These are phyloP conservation scores for Athalia cordata DNA, from an alignment of 2,888 invertebrate species.

Conservation along the genomic window DNA sequence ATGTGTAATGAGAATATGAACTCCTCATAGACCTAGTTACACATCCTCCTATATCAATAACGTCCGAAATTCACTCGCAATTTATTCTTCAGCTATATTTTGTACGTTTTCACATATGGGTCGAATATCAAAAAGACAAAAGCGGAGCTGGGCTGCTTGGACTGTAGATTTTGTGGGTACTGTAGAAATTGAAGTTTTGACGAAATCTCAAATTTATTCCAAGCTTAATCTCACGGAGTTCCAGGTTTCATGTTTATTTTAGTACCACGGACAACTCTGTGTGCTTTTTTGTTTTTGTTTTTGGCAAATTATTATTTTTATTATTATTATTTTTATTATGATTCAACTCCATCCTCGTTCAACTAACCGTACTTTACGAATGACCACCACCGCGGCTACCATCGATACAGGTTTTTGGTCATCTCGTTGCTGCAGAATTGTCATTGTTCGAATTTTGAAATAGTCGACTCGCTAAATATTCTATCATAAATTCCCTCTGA, in stretches of 20 bases:
- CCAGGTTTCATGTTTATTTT: constrained; percentile 5
- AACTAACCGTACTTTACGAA: constrained; percentile 15
- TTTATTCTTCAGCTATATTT: no score
- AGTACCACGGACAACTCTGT: not conserved
- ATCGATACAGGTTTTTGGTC: not conserved
- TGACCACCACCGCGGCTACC: not conserved
- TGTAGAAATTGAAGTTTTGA: constrained; percentile 2
- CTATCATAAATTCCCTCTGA: not conserved
- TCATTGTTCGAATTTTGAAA: not conserved
- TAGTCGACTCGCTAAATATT: not conserved
- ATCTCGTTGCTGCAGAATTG: constrained; percentile 7
- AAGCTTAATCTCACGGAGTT: constrained; percentile 21
- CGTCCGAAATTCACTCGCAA: no score
- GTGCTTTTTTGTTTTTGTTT: not conserved
- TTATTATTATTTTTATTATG: not conserved
- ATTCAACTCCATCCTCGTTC: constrained; percentile 22
- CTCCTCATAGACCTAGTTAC: no score
- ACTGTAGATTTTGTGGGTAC: no score
- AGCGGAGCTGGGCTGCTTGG: no score
- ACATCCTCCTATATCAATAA: no score
- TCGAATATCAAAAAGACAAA: no score
- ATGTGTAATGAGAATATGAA: no score
- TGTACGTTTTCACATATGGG: no score
- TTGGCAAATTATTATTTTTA: not conserved
- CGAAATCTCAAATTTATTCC: constrained; percentile 20